A percentile compares a stretch with the other conserved stretches of the same genome.
Evolutionary conservation across 1,140 invertebrate species (phyloP).

Genomic region (Sitobion miscanthi): DNA sequence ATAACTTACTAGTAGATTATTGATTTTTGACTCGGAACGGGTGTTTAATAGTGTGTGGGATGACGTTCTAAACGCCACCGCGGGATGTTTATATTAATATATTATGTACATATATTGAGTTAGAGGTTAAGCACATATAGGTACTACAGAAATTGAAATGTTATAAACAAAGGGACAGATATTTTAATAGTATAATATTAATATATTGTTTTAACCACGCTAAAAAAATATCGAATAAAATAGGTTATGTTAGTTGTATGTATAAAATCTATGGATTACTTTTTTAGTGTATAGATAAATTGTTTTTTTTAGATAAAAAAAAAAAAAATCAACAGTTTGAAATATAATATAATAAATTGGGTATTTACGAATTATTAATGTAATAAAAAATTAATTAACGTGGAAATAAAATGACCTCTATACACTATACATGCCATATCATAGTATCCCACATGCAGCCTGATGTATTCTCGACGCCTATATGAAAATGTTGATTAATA

Average conservation of each 20-base stretch:
- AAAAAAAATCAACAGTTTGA: neutral
- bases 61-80: neutral
- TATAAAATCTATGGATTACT: neutral
- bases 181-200: neutral
- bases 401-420: neutral
- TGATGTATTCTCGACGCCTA: neutral
- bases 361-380: neutral
- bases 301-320: neutral
- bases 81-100: neutral
- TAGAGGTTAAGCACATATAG: neutral
- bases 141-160: neutral
- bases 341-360: too few relatives aligned
- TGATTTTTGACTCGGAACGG: neutral
- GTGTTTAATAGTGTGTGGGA: neutral
- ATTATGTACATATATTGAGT: neutral
- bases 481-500: neutral
- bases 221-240: neutral
- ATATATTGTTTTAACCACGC: neutral
- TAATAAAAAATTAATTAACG: neutral
- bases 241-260: neutral
- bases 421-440: neutral
- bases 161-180: neutral
- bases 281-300: neutral
- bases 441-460: neutral
- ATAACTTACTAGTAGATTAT: conserved; percentile 1